Evolutionary conservation across 2,888 invertebrate species (phyloP).

Genomic region (Ennomos quercinarius): DNA sequence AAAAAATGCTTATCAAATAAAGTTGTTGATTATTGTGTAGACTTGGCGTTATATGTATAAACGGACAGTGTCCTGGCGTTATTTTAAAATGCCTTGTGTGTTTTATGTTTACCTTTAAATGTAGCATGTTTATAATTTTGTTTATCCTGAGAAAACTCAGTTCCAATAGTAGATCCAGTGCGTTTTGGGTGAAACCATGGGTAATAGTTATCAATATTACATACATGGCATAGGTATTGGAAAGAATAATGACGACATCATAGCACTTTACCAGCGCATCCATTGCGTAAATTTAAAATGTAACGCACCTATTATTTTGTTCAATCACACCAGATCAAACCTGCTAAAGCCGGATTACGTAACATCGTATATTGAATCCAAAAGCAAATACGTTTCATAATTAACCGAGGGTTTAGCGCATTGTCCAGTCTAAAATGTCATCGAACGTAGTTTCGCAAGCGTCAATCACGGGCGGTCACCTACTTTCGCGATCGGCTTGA

Average conservation of each 20-base stretch:
- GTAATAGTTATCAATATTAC: no score
- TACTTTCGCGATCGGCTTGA: constrained; percentile 84
- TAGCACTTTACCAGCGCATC: no score
- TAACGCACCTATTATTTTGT: background rate
- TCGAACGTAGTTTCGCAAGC: constrained; percentile 83
- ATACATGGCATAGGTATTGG: no score
- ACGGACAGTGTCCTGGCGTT: no score
- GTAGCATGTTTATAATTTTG: no score
- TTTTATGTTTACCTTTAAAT: no score
- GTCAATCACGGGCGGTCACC: constrained; percentile 85
- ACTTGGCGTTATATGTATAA: background rate
- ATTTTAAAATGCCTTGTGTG: no score
- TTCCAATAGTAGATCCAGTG: no score
- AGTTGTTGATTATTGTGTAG: background rate
- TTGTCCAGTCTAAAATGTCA: constrained; percentile 82
- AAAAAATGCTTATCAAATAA: constrained; percentile 9
- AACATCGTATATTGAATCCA: constrained; percentile 42
- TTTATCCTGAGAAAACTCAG: no score
- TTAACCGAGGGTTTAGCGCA: constrained; percentile 70
- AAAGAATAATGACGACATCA: no score
- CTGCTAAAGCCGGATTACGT: constrained; percentile 38
- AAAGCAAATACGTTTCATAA: constrained; percentile 71
- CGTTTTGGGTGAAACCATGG: no score
- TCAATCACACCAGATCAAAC: constrained; percentile 27
- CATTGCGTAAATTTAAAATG: background rate